Conservation (phyloP, 2,113 vertebrate species). For the Ceratotherium simum region DNA sequence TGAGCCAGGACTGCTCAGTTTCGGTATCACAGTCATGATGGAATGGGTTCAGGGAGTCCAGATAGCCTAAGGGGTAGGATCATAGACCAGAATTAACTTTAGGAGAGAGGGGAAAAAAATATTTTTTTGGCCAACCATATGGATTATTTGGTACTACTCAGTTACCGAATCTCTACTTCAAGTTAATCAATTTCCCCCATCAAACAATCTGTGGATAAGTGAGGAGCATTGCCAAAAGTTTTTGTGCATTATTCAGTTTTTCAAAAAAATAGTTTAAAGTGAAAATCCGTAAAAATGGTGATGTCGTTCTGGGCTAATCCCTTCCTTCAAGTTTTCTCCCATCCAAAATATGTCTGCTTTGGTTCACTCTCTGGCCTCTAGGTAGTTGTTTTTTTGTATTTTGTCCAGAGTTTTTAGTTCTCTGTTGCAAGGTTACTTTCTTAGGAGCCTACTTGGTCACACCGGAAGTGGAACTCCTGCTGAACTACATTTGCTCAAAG, state of each 20-base stretch:
- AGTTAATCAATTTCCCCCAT: not conserved
- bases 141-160: not conserved
- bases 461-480: not conserved
- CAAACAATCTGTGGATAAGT: not conserved
- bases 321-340: not conserved
- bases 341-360: not conserved
- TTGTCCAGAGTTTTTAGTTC: not conserved
- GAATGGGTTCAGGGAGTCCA: not conserved
- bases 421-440: not conserved
- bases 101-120: not conserved
- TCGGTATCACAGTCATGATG: not conserved
- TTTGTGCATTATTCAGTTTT: not conserved
- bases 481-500: not conserved
- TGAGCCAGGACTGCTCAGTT: not conserved
- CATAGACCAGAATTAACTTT: not conserved
- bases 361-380: not conserved
- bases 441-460: not conserved
- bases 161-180: not conserved
- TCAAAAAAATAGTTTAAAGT: not conserved
- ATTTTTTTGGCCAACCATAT: not conserved
- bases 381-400: not conserved
- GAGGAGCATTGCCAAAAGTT: not conserved
- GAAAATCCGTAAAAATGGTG: not conserved
- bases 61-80: not conserved
- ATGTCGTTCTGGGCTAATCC: not conserved